Evolutionary conservation across 2,797 vertebrate species (phyloP), one percentile per base, ranked within the genome.

Genomic region (Anisognathus igniventris): DNA sequence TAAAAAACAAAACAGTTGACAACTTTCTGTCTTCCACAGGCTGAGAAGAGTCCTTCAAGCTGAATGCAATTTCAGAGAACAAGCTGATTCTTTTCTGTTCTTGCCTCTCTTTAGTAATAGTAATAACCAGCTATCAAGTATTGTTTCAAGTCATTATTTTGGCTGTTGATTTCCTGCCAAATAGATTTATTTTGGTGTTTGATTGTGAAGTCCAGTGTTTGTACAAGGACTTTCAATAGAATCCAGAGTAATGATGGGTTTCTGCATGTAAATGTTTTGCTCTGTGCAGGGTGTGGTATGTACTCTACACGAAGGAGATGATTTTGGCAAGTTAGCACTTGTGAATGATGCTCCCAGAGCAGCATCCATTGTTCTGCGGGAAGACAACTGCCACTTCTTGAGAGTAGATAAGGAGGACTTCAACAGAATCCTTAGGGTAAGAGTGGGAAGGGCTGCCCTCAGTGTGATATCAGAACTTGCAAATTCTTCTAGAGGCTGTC

Each of bases 381-480:
- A 99, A 95, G 99, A 99, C 97, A 99, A 99, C 96, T 99, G 99
- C 96, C 99, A 99, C 96, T 99, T 99, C 98, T 96, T 99, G 95
- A 98, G 99, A 92, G 99, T 99, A 15, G 99, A 99, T 97, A 99
- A 99, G 93, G 99, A 99, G 91, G 99, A 99, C 97, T 99, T 99
- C 96, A 99, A 99, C 97, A 98, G 99, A 96, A 99, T 99, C 96
- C 97, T 99, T 39, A 98, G 99, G 97, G 99, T 99, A 95, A 98
- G 99, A 97, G 23, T 79, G 72, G 20, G 64, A 54, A 45, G 37
- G 27, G 72, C n/a, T 2, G 1, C 27, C 44, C n/a, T 1, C 3
- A n/a, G 35, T 1, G 0, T 35, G 6, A 5, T 42, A 21, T 7
- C 37, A 44, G 23, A 86, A 44, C 72, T 61, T 54, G 19, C 20